Evolutionary conservation across 2,888 invertebrate genomes (phyloP).

Genomic region (Idaea aversata): DNA sequence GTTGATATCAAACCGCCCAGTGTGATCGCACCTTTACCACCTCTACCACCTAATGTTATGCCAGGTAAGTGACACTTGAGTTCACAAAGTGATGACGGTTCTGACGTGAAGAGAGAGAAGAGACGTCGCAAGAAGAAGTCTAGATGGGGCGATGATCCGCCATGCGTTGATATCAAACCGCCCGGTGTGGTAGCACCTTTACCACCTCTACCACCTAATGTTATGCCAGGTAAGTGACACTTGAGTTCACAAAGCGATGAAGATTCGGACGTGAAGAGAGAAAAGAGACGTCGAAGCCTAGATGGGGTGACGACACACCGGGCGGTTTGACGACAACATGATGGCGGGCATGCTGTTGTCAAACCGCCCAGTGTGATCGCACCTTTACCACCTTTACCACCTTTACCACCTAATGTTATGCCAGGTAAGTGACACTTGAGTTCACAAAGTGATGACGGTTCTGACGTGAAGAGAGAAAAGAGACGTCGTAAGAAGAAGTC

Average conservation of each 20-base stretch:
- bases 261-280: slow-evolving; percentile 62
- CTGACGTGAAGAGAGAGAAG: slow-evolving; percentile 64
- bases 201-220: slow-evolving; percentile 28
- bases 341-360: slow-evolving; percentile 59
- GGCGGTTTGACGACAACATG: too few relatives aligned
- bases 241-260: slow-evolving; percentile 53
- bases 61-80: background rate
- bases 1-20: slow-evolving; percentile 65
- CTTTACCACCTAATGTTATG: slow-evolving; percentile 29
- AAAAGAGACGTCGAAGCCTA: slow-evolving; percentile 83
- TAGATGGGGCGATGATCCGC: slow-evolving; percentile 85
- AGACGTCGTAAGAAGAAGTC: slow-evolving; percentile 85
- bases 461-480: slow-evolving; percentile 64
- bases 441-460: slow-evolving; percentile 68
- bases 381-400: too few relatives aligned
- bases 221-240: background rate
- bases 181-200: slow-evolving; percentile 53
- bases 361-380: slow-evolving; percentile 60
- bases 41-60: slow-evolving; percentile 15
- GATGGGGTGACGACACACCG: slow-evolving; percentile 87
- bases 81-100: slow-evolving; percentile 56
- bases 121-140: slow-evolving; percentile 85
- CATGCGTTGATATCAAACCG: slow-evolving; percentile 61
- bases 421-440: slow-evolving; percentile 31
- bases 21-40: slow-evolving; percentile 46